These are phyloP conservation scores for Centrocercus urophasianus DNA, from an alignment of 2,113 vertebrate genomes.

Conservation along the genomic window DNA sequence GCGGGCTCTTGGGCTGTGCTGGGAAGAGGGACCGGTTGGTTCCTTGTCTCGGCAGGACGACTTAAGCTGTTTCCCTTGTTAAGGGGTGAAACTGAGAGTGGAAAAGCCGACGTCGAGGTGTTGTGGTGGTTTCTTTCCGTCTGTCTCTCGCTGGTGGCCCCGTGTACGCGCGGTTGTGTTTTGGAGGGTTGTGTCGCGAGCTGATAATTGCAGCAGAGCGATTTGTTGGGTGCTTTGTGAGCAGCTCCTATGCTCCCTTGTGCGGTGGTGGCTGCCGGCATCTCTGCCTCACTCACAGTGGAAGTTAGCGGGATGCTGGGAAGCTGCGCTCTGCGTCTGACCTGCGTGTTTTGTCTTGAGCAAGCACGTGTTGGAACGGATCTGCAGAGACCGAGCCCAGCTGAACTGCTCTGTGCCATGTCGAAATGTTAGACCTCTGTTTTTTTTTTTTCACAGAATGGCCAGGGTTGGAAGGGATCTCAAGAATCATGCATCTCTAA, in stretches of 20 bases:
- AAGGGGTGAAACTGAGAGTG: neutral
- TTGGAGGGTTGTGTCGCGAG: accelerated
- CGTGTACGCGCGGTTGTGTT: neutral
- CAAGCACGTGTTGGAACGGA: too few species aligned
- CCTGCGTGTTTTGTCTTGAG: accelerated
- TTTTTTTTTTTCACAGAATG: neutral
- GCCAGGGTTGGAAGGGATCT: too few species aligned
- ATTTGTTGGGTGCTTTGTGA: neutral
- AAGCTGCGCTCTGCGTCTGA: neutral
- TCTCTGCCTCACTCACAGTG: neutral
- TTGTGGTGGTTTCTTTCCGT: neutral
- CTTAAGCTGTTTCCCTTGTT: neutral
- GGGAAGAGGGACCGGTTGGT: neutral
- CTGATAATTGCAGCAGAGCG: neutral
- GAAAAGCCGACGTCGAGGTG: neutral
- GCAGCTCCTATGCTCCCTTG: neutral
- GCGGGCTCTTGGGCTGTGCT: neutral
- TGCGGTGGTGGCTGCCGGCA: neutral
- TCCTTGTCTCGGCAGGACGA: neutral
- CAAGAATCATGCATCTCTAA: too few species aligned
- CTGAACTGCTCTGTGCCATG: accelerated
- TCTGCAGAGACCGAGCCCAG: too few species aligned
- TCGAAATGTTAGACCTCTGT: neutral
- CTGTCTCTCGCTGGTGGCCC: neutral
- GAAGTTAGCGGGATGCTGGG: neutral